Conservation (phyloP, 2,113 vertebrate species). For the Pteropus alecto region DNA sequence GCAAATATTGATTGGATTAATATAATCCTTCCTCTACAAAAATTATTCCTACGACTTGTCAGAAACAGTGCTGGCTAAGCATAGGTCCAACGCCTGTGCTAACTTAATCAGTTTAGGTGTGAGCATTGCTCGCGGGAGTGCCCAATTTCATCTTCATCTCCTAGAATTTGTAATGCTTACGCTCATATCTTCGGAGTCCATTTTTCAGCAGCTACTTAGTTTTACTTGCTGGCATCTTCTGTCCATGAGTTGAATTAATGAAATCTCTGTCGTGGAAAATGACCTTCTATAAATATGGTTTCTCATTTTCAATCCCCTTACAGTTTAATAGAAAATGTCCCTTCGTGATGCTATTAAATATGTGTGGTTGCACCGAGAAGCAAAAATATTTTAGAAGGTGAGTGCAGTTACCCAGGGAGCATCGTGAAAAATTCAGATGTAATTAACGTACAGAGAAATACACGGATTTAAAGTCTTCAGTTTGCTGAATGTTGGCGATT, state of each 20-base stretch:
- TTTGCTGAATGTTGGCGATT: not conserved
- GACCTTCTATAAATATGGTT: constrained; percentile 28
- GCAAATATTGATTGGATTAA: not conserved
- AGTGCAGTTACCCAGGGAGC: not conserved
- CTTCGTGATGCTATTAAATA: not conserved
- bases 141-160: not conserved
- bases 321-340: not conserved
- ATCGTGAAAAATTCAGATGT: not conserved
- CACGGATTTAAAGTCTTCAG: not conserved
- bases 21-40: not conserved
- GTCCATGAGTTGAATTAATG: not conserved
- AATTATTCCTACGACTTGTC: not conserved
- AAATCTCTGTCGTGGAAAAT: not conserved
- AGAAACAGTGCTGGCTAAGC: not conserved
- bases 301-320: constrained; percentile 37
- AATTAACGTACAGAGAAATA: not conserved
- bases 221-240: not conserved
- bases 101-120: constrained; percentile 1
- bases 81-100: not conserved
- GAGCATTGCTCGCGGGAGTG: not conserved
- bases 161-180: not conserved
- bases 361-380: not conserved
- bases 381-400: not conserved
- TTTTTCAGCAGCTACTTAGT: constrained; percentile 24
- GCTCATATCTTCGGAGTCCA: not conserved